Evolutionary conservation across 2,113 vertebrate species (phyloP), one percentile per base, ranked within the genome.

Genomic region (Periophthalmodon schlosseri): DNA sequence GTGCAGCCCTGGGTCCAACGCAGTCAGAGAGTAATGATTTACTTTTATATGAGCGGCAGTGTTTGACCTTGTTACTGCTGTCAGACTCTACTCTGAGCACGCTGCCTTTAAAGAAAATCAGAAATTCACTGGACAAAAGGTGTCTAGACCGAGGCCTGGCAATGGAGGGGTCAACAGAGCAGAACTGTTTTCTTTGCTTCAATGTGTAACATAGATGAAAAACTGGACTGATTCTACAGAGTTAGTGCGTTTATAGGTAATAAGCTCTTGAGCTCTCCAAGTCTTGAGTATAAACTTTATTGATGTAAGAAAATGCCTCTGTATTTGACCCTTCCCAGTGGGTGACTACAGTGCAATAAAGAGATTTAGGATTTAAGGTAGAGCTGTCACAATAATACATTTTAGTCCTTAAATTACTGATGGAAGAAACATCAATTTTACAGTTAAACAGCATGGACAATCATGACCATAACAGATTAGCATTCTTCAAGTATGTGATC

Each of bases 1-100:
- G 18, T 66, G 72, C 71, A 12, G 68, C 4, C 2, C 46, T 84
- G 65, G 20, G n/a, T 23, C 54, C 73, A 28, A 54, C 64, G 28
- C 13, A 39, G 50, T 33, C 24, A 4, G 0, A 13, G 12, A 9
- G 21, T 57, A 73, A 84, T 28, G 70, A 75, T 80, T 70, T 46
- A 58, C 58, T 73, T 75, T 74, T 70, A 66, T 80, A 80, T 73
- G 64, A 77, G 76, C 23, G 7, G 61, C 33, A 16, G 15, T 7
- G 18, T 49, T 33, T 72, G 68, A 72, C 50, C 24, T 76, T 46
- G 79, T 80, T 80, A 63, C 65, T 68, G 0, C 65, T 47, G 64
- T 72, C 76, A 74, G 65, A 36, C 24, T 78, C 80, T 33, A 60
- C 21, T 68, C 49, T 39, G 47, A 73, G 74, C 57, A 1, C 24